Percentiles rank a stretch among this genome's conserved stretches.
Conservation (phyloP, 2,113 vertebrate species). For the Saguinus midas region DNA sequence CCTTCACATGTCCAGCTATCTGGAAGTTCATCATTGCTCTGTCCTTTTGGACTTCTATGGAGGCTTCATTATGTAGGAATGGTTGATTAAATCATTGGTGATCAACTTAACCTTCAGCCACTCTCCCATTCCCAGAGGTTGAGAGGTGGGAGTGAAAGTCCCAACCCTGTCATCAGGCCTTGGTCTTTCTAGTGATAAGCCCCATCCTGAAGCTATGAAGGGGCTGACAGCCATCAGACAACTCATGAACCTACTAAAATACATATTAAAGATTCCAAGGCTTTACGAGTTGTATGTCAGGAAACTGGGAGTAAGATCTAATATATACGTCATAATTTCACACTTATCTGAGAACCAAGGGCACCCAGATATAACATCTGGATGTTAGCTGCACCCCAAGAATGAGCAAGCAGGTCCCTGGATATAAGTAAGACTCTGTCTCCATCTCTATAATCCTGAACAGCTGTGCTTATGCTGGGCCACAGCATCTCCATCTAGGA, state of each 20-base stretch:
- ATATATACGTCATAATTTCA: neutral
- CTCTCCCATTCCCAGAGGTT: neutral
- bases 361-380: neutral
- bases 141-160: neutral
- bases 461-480: neutral
- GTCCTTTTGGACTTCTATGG: neutral
- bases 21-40: neutral
- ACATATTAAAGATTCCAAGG: neutral
- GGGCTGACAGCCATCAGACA: neutral
- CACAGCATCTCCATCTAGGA: neutral
- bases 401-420: neutral
- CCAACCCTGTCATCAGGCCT: neutral
- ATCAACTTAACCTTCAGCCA: neutral
- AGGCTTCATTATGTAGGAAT: neutral
- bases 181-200: neutral
- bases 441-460: neutral
- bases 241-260: neutral
- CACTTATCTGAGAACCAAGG: neutral
- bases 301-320: neutral
- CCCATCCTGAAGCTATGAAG: neutral
- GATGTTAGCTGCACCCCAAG: neutral
- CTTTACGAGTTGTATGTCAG: neutral
- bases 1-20: neutral
- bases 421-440: too few species aligned
- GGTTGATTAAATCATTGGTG: neutral